Evolutionary conservation across 1,140 invertebrate species (phyloP).

Genomic region (Aphelenchoides besseyi): DNA sequence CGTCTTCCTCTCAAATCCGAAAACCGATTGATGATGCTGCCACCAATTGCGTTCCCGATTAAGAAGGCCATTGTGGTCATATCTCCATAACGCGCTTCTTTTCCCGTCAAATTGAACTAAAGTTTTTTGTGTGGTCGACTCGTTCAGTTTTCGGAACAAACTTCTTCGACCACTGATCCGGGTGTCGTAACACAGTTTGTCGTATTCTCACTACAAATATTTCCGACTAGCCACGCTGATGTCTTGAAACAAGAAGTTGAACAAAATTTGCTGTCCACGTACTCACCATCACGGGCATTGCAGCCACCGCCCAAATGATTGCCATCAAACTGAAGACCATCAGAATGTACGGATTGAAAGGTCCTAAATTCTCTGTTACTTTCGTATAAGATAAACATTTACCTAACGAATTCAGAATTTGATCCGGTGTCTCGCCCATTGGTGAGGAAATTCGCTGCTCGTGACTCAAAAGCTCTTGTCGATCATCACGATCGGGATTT

Average conservation of each 20-base stretch:
- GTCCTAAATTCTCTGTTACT: no score
- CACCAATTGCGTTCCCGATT: constrained; percentile 15
- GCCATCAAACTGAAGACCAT: constrained; percentile 31
- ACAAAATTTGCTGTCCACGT: not conserved
- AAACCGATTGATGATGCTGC: not conserved
- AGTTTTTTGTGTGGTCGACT: no score
- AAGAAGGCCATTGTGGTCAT: constrained; percentile 26
- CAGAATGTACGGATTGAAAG: constrained; percentile 26
- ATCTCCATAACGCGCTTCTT: not conserved
- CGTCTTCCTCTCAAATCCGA: constrained; percentile 29
- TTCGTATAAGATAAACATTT: no score
- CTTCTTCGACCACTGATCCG: constrained; percentile 6
- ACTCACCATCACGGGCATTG: constrained; percentile 25
- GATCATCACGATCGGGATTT: not conserved
- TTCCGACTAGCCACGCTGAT: not conserved
- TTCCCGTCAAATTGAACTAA: constrained; percentile 23
- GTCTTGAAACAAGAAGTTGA: constrained; percentile 18
- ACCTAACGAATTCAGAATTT: constrained; percentile 4
- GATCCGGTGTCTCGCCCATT: constrained; percentile 10
- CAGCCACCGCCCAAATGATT: constrained; percentile 28
- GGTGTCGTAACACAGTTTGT: not conserved
- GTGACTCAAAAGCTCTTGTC: not conserved
- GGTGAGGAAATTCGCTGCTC: not conserved
- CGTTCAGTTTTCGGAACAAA: no score
- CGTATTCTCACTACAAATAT: not conserved